Base-by-base conservation (phyloP, 2,797 vertebrate genomes). In the Gallinago stenura region DNA sequence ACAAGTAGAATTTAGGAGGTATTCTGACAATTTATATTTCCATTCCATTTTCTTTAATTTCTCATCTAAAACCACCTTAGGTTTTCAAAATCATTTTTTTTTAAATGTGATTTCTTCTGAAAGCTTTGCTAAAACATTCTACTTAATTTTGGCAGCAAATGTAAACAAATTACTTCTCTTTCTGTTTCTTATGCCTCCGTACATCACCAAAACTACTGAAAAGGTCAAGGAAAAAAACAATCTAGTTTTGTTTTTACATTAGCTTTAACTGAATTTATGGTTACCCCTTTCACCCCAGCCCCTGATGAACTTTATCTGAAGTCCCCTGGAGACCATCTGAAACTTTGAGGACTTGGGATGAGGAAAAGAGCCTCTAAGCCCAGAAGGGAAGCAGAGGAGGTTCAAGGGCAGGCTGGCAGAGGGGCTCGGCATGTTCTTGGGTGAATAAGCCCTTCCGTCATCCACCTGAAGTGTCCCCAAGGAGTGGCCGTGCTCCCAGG, bases 1-100 rank as follows among this genome's bases (percentile, higher is more conserved):
- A 45, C 54, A 83, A 57, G 10, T 7, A 79, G 26, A 88, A 90
- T 66, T 69, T 35, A 72, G 48, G 45, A 69, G 3, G 7, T 58
- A 56, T 76, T 78, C 73, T 79, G 46, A 79, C 62, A 87, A 22
- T 21, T 82, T 82, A 1, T 31, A 72, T 62, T 92, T 82, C 39
- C 19, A 79, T 51, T 89, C 28, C 5, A 43, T 90, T 93, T 95
- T 51, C 58, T 87, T 73, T 83, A 73, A 69, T 83, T 82, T 79
- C 73, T 83, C 45, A 51, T 37, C 35, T 88, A 46, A 60, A 86
- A 11, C 43, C 65, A 94, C 22, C 45, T 66, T 6, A 56, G 17
- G 3, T 15, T 83, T 43, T 25, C 46, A 28, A 66, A 28, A 7
- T 12, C 33, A 17, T 48, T 72, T 62, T 80, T 65, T 65, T 69